A percentile compares a stretch with the other conserved stretches of the same genome.
phyloP scores from a whole-genome alignment of 2,888 invertebrate genomes.

The Phytoseiulus persimilis region DNA sequence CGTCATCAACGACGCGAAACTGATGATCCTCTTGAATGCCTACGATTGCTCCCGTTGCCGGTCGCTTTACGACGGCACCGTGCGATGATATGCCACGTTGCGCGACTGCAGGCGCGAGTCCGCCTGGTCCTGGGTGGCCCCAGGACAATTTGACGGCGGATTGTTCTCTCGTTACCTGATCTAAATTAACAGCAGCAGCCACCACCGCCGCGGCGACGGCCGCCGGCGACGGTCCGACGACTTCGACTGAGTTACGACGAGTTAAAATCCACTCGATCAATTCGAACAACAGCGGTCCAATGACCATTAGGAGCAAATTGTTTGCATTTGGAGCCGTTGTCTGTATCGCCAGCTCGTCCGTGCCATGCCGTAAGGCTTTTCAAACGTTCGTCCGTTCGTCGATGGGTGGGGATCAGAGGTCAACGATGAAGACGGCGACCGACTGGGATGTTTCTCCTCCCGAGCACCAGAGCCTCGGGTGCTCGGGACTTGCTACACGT shows the following conservation, averaged over 20 bases:
- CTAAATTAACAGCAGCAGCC: not conserved
- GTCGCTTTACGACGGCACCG: not conserved
- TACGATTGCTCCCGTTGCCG: not conserved
- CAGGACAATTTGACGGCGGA: not conserved
- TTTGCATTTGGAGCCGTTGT: not conserved
- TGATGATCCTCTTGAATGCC: not conserved
- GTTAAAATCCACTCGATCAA: conserved; percentile 39
- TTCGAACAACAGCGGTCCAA: not conserved
- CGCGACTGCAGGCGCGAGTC: not conserved
- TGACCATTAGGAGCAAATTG: conserved; percentile 5
- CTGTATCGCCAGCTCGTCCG: not conserved
- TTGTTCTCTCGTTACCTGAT: not conserved
- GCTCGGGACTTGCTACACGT: not conserved
- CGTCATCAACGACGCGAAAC: not conserved
- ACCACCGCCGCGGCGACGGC: not conserved
- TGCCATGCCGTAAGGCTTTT: not conserved
- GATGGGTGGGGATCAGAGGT: not conserved
- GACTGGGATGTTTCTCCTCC: not conserved
- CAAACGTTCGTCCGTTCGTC: not conserved
- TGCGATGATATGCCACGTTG: not conserved
- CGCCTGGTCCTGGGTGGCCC: not conserved
- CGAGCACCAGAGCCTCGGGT: not conserved
- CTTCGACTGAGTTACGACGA: not conserved
- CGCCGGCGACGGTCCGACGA: not conserved
- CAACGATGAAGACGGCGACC: not conserved